Percentiles rank a stretch among this genome's conserved stretches.
These are phyloP conservation scores for Formica selysi DNA, from an alignment of 1,140 invertebrate genomes.

Conservation along the genomic window DNA sequence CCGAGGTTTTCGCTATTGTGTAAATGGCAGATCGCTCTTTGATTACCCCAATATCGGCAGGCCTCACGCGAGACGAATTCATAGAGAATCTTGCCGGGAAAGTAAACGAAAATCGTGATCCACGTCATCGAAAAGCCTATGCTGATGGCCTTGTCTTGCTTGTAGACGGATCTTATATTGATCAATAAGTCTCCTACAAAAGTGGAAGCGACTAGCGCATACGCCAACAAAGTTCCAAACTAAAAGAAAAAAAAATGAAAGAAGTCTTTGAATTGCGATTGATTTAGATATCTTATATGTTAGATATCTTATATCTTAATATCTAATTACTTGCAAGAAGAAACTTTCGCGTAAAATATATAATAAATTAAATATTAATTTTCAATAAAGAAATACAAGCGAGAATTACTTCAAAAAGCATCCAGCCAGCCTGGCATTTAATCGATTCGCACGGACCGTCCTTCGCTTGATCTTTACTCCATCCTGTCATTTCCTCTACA, in stretches of 20 bases:
- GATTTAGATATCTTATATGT: too few species aligned
- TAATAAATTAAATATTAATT: neutral
- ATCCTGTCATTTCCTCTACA: slow-evolving; percentile 75
- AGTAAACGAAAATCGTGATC: slow-evolving; percentile 86
- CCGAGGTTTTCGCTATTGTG: slow-evolving; percentile 77
- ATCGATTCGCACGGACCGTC: slow-evolving; percentile 87
- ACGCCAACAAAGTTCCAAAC: slow-evolving; percentile 77
- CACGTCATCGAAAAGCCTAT: slow-evolving; percentile 87
- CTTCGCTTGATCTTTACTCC: slow-evolving; percentile 81
- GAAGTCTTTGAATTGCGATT: neutral
- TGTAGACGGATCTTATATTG: slow-evolving; percentile 86
- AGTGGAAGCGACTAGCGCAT: slow-evolving; percentile 80
- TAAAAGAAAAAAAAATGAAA: slow-evolving; percentile 61
- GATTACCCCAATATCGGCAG: slow-evolving; percentile 79
- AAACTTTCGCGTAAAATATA: neutral
- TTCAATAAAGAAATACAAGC: neutral
- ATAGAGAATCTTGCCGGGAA: slow-evolving; percentile 88
- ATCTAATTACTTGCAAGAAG: neutral
- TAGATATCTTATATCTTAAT: neutral
- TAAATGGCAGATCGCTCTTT: slow-evolving; percentile 75
- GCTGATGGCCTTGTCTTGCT: slow-evolving; percentile 88
- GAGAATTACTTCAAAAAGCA: slow-evolving; percentile 86
- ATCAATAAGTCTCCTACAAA: slow-evolving; percentile 88
- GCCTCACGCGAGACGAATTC: slow-evolving; percentile 82
- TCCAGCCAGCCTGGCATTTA: slow-evolving; percentile 86